Evolutionary conservation across 1,140 invertebrate genomes (phyloP).

Genomic region (Halotydeus destructor): DNA sequence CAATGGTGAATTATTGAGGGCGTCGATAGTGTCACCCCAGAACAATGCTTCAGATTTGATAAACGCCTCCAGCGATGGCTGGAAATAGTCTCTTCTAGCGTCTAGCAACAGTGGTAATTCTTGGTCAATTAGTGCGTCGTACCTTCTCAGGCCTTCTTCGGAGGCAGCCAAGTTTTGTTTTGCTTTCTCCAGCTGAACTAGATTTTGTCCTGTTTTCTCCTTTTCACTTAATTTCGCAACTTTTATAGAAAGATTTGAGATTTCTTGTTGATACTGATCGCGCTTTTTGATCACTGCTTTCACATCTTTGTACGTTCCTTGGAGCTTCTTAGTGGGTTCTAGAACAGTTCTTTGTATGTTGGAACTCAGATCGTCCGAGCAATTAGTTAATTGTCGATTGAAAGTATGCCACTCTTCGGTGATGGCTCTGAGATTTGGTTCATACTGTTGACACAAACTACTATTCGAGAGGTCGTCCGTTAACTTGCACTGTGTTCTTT

Average conservation of each 20-base stretch:
- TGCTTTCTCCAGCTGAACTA: slow-evolving; percentile 7
- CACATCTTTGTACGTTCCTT: slow-evolving; percentile 6
- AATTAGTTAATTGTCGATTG: neutral
- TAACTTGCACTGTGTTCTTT: no score
- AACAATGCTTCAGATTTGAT: slow-evolving; percentile 6
- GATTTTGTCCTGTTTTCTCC: slow-evolving; percentile 8
- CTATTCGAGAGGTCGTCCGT: neutral
- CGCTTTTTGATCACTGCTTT: slow-evolving; percentile 9
- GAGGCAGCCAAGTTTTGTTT: neutral
- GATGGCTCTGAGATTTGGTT: neutral
- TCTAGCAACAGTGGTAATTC: slow-evolving; percentile 9
- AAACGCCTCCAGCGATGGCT: slow-evolving; percentile 11
- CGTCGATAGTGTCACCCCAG: slow-evolving; percentile 2
- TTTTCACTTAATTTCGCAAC: neutral
- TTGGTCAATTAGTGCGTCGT: neutral
- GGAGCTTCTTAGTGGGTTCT: slow-evolving; percentile 10
- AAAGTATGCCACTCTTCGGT: slow-evolving; percentile 12
- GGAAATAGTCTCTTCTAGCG: slow-evolving; percentile 10
- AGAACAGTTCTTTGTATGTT: neutral
- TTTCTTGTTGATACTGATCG: slow-evolving; percentile 3
- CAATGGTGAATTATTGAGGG: neutral
- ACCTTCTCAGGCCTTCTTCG: slow-evolving; percentile 1
- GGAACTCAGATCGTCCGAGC: slow-evolving; percentile 4
- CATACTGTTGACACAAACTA: slow-evolving; percentile 3
- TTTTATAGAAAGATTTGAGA: slow-evolving; percentile 5